These are phyloP conservation scores for Drosophila elegans DNA, from an alignment of 1,140 invertebrate genomes.

Conservation along the genomic window DNA sequence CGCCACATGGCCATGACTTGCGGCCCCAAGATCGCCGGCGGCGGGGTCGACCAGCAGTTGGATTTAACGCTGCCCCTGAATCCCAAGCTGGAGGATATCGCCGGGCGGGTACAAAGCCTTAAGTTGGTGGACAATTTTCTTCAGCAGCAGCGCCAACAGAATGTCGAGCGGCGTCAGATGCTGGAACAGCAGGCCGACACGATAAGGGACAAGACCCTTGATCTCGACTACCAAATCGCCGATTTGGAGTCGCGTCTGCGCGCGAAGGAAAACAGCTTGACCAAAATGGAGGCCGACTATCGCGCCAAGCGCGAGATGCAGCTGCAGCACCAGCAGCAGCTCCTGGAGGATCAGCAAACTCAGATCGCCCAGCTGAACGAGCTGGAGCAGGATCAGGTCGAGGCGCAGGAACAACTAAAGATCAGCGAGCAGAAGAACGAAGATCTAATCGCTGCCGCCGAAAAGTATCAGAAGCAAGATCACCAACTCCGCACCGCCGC, in stretches of 20 bases:
- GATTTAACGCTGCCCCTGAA: constrained; percentile 53
- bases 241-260: constrained; percentile 8
- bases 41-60: constrained; percentile 1
- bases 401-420: neutral
- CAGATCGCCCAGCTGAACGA: constrained; percentile 8
- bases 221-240: constrained; percentile 17
- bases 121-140: constrained; percentile 23
- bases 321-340: constrained; percentile 19
- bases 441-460: constrained; percentile 28
- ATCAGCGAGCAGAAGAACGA: constrained; percentile 20
- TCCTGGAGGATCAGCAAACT: constrained; percentile 9
- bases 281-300: constrained; percentile 16
- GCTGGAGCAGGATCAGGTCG: neutral
- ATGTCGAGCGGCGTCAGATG: constrained; percentile 15
- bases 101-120: constrained; percentile 16
- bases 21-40: constrained; percentile 8
- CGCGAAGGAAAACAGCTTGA: constrained; percentile 14
- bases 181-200: constrained; percentile 35
- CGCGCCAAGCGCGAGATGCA: constrained; percentile 5
- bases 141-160: constrained; percentile 10
- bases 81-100: constrained; percentile 27
- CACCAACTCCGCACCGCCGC: constrained; percentile 15
- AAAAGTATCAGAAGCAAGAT: constrained; percentile 37
- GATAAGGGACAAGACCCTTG: neutral
- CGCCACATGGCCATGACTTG: constrained; percentile 35